Base-by-base conservation (phyloP, 2,797 vertebrate species). In the Echeneis naucrates region DNA sequence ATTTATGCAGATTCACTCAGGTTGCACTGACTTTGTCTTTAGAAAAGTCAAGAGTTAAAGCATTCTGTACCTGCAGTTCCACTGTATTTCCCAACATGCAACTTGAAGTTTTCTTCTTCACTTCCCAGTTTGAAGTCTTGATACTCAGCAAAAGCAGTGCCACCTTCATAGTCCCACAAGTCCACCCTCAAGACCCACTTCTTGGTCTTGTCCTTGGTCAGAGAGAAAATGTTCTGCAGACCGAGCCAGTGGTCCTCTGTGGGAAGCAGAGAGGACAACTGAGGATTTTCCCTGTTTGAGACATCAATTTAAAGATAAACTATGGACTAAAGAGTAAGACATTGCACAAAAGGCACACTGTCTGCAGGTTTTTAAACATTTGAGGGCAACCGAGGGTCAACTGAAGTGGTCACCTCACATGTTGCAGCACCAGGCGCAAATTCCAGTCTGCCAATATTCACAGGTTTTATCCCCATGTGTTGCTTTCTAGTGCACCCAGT, bases 241-340 rank as follows among this genome's bases (percentile, higher is more conserved):
- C 93, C 91, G 2, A 92, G 83, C 93, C 93, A 94, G 77, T 93
- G 92, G 45, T 93, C 89, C 2, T 68, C 93, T 93, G 53, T 21
- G 8, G 44, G 32, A 23, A 45, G 42, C 4, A n/a, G 12, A 72
- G 13, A n/a, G n/a, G n/a, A n/a, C n/a, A n/a, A n/a, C n/a, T n/a
- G n/a, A n/a, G 11, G 2, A 61, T 23, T 45, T 4, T n/a, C n/a
- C 9, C 8, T 13, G 17, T 21, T 11, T 23, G 17, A 4, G n/a
- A n/a, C n/a, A n/a, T n/a, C n/a, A 3, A 30, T 30, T 30, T 30
- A 30, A 3, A 30, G 30, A 30, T 6, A 30, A 30, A n/a, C n/a
- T n/a, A n/a, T n/a, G n/a, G 30, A n/a, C 3, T 30, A 30, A 30
- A 30, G 30, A 30, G 30, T 30, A 30, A 30, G 30, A 6, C 6